phyloP scores from a whole-genome alignment of 2,888 invertebrate species.

The Heliconius aoede region DNA sequence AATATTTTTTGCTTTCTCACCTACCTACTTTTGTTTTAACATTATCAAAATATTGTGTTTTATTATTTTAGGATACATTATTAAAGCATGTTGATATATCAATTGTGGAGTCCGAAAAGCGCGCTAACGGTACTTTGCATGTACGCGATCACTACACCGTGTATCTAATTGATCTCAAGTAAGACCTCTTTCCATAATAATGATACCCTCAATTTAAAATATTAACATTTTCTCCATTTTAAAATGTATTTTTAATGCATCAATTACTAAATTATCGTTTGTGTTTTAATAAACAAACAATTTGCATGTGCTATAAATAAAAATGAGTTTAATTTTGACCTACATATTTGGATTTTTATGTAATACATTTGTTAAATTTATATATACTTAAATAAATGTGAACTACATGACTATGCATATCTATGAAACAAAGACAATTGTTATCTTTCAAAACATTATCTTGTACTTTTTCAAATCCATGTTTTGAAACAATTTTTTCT shows the following conservation, averaged over 20 bases:
- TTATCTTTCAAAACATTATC: slow-evolving; percentile 4
- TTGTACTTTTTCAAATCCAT: not conserved
- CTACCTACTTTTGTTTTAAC: slow-evolving; percentile 64
- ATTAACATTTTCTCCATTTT: slow-evolving; percentile 46
- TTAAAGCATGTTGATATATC: slow-evolving; percentile 89
- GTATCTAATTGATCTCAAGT: slow-evolving; percentile 91
- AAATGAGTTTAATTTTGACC: not conserved
- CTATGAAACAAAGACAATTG: not conserved
- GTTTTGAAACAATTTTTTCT: not conserved
- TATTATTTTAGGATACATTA: slow-evolving; percentile 84
- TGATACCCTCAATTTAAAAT: slow-evolving; percentile 39
- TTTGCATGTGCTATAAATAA: not conserved
- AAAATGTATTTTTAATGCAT: slow-evolving; percentile 52
- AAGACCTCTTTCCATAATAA: slow-evolving; percentile 64
- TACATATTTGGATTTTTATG: not conserved
- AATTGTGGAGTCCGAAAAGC: slow-evolving; percentile 90
- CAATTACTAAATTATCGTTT: slow-evolving; percentile 2
- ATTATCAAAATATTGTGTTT: slow-evolving; percentile 40
- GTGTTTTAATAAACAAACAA: not conserved
- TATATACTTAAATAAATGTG: not conserved
- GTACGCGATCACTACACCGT: slow-evolving; percentile 90
- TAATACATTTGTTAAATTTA: not conserved
- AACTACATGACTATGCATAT: not conserved
- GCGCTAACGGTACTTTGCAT: slow-evolving; percentile 89
- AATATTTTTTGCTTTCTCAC: slow-evolving; percentile 52